Percentiles rank a stretch among this genome's conserved stretches.
These are phyloP conservation scores for Anas georgica DNA, from an alignment of 2,797 vertebrate genomes.

Conservation along the genomic window DNA sequence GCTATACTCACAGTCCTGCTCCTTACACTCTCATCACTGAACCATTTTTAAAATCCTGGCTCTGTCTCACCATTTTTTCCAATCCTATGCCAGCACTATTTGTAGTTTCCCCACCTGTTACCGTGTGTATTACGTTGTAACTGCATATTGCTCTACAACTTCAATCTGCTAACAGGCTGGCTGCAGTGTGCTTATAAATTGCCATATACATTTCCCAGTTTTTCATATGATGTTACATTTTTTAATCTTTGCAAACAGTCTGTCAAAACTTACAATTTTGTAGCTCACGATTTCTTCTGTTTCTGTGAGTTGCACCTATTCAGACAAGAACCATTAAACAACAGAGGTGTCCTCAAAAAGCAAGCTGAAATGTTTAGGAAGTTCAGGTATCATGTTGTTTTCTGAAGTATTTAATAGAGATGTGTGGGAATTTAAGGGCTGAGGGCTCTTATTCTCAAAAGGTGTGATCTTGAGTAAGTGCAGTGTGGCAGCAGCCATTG, in stretches of 20 bases:
- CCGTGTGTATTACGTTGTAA: conserved; percentile 51
- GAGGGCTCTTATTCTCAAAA: neutral
- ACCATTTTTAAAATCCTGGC: conserved; percentile 76
- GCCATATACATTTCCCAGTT: neutral
- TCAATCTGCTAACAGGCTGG: neutral
- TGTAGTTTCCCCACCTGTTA: conserved; percentile 80
- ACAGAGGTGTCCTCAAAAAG: neutral
- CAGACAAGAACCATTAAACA: neutral
- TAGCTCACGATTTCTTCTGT: neutral
- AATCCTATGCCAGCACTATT: conserved; percentile 77
- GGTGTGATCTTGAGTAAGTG: neutral
- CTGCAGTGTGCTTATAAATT: neutral
- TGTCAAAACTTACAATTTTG: neutral
- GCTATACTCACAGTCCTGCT: conserved; percentile 21
- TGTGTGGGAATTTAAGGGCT: neutral
- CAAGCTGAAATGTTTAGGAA: neutral
- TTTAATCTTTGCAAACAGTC: neutral
- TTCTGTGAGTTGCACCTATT: neutral
- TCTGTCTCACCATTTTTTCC: conserved; percentile 78
- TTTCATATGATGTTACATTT: neutral
- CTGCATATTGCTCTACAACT: neutral
- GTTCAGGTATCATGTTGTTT: neutral
- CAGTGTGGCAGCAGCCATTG: neutral
- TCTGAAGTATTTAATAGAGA: neutral
- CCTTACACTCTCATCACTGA: conserved; percentile 67